Evolutionary conservation across 2,888 invertebrate species (phyloP).

Genomic region (Rotaria socialis): DNA sequence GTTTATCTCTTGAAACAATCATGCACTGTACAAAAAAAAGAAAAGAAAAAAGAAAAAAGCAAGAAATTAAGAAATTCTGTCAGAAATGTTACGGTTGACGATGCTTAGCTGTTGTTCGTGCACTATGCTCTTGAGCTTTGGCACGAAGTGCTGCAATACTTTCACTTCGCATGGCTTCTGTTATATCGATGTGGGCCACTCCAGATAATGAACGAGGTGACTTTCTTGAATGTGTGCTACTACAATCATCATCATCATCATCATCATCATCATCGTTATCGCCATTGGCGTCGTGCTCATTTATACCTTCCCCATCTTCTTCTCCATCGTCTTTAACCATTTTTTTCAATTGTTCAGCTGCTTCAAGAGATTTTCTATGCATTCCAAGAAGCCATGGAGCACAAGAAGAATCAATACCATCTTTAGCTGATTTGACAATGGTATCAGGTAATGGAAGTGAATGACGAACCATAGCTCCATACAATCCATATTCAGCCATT

Average conservation of each 20-base stretch:
- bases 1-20: constrained; percentile 6
- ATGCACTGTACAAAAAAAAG: constrained; percentile 22
- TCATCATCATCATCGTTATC: not conserved
- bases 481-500: constrained; percentile 98
- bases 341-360: constrained; percentile 46
- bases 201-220: not conserved
- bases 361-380: constrained; percentile 45
- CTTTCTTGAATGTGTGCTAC: constrained; percentile 30
- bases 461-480: constrained; percentile 99
- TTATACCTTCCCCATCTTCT: not conserved
- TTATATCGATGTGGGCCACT: not conserved
- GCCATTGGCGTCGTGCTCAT: not conserved
- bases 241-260: constrained; percentile 5
- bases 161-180: constrained; percentile 33
- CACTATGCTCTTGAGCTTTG: constrained; percentile 37
- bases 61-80: not conserved
- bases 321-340: constrained; percentile 14
- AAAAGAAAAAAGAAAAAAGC: not conserved
- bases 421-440: constrained; percentile 45
- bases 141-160: constrained; percentile 30
- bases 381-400: constrained; percentile 46
- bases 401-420: constrained; percentile 43
- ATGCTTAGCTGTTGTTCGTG: not conserved
- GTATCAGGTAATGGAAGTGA: constrained; percentile 90
- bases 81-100: not conserved